Base-by-base conservation (phyloP, 2,888 invertebrate genomes). In the Lutraria lutraria region DNA sequence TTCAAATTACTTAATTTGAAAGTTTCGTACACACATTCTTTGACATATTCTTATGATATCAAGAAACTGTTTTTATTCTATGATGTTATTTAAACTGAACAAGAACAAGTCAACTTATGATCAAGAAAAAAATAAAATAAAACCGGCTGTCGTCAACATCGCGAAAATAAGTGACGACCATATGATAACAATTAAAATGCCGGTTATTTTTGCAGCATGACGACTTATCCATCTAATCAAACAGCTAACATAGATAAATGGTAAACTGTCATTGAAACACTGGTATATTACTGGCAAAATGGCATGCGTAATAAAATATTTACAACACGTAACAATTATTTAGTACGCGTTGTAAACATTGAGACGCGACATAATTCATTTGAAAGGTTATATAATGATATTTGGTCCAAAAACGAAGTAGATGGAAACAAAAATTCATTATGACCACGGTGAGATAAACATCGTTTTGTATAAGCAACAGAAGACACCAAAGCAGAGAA, bases 311-410 rank as follows among this genome's bases (percentile, higher is more conserved):
- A 79, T 60, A 80, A 63, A 60, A 53, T 29, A 90, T 87, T 92
- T 87, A 88, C 54, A 34, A 89, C 92, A 90, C 86, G 92, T 91
- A 52, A 21, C 83, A 91, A 92, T 79, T 91, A 88, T 87, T 90
- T 91, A 89, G 29, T 34, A 89, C 92, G 89, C 90, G 92, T 87
- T 13, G 68, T 84, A 88, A 91, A 86, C 89, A 53, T 81, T 54
- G 21, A 81, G 53, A 87, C 81, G 88, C 87, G 88, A 88, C 53
- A 76, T 19, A 89, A 85, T 81, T 84, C 56, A 89, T 76, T 15
- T 72, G 34, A 29, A 52, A 25, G 16, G 72, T 52, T 34, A 68
- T 72, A 43, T 53, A 15, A 83, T 25, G 43, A n/a, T 8, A 81
- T 83, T 72, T 52, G 53, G 34, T 76, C 31, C 8, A 68, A 68